These are phyloP conservation scores for Silvanus unidentatus DNA, from an alignment of 2,888 invertebrate species.

Conservation along the genomic window DNA sequence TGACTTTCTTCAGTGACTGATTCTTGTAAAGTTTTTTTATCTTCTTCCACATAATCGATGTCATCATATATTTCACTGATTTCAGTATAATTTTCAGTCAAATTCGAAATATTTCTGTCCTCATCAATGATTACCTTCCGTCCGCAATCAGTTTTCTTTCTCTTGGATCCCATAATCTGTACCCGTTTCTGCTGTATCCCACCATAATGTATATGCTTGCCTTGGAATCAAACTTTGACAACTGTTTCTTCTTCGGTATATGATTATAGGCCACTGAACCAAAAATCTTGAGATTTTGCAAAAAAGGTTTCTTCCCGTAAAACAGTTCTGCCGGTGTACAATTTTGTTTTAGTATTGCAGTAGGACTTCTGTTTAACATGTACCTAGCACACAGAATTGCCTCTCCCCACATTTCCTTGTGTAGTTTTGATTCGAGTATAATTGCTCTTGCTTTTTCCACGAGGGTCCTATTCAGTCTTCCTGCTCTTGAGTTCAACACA, in stretches of 20 bases:
- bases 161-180: conserved; percentile 12
- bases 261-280: conserved; percentile 10
- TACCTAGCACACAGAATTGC: conserved; percentile 12
- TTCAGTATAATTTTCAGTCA: no score
- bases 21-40: not conserved
- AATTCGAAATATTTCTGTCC: no score
- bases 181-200: conserved; percentile 8
- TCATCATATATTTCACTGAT: no score
- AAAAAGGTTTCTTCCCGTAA: no score
- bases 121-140: no score
- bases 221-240: conserved; percentile 15
- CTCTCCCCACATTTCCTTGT: conserved; percentile 13
- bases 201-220: conserved; percentile 9
- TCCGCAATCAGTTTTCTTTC: no score
- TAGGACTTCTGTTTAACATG: conserved; percentile 11
- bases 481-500: conserved; percentile 38
- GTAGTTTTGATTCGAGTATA: conserved; percentile 8
- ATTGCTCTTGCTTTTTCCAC: conserved; percentile 12
- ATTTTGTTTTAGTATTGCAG: not conserved
- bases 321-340: conserved; percentile 15
- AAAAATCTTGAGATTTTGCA: conserved; percentile 14
- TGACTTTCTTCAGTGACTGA: not conserved
- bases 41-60: not conserved
- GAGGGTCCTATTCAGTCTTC: conserved; percentile 34
- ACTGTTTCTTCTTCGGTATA: conserved; percentile 9